A percentile compares a stretch with the other conserved stretches of the same genome.
phyloP scores from a whole-genome alignment of 2,888 invertebrate genomes.

The Caenorhabditis afra region DNA sequence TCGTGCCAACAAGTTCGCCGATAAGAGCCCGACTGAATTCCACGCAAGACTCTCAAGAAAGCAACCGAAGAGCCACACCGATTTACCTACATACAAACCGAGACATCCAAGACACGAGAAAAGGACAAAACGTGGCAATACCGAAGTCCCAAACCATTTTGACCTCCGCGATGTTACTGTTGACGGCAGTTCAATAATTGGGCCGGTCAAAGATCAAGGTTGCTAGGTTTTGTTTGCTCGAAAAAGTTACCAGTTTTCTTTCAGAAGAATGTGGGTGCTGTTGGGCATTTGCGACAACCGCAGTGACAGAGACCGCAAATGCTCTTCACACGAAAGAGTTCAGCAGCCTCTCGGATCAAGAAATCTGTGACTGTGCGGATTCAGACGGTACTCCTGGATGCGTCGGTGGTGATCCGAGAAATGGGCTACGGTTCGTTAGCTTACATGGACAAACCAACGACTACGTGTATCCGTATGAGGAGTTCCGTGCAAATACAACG shows the following conservation, averaged over 20 bases:
- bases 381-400: slow-evolving; percentile 41
- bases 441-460: slow-evolving; percentile 22
- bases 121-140: slow-evolving; percentile 2
- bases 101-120: slow-evolving; percentile 4
- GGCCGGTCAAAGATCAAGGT: slow-evolving; percentile 30
- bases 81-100: slow-evolving; percentile 21
- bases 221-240: neutral
- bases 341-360: slow-evolving; percentile 40
- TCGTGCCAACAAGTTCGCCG: slow-evolving; percentile 31
- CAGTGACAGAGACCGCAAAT: slow-evolving; percentile 30
- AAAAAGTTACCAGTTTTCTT: neutral
- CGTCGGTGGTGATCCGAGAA: slow-evolving; percentile 37
- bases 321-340: slow-evolving; percentile 10
- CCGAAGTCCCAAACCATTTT: slow-evolving; percentile 8
- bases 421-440: slow-evolving; percentile 27
- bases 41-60: slow-evolving; percentile 22
- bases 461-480: slow-evolving; percentile 29
- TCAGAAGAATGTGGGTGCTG: slow-evolving; percentile 34
- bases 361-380: slow-evolving; percentile 47
- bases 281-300: slow-evolving; percentile 42
- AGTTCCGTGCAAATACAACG: slow-evolving; percentile 45
- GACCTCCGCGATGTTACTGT: slow-evolving; percentile 20
- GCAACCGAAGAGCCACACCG: slow-evolving; percentile 19
- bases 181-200: slow-evolving; percentile 21
- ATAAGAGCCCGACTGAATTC: slow-evolving; percentile 16